Percentiles rank a stretch among this genome's conserved stretches.
Evolutionary conservation across 1,140 invertebrate species (phyloP).

Genomic region (Drosophila arizonae): DNA sequence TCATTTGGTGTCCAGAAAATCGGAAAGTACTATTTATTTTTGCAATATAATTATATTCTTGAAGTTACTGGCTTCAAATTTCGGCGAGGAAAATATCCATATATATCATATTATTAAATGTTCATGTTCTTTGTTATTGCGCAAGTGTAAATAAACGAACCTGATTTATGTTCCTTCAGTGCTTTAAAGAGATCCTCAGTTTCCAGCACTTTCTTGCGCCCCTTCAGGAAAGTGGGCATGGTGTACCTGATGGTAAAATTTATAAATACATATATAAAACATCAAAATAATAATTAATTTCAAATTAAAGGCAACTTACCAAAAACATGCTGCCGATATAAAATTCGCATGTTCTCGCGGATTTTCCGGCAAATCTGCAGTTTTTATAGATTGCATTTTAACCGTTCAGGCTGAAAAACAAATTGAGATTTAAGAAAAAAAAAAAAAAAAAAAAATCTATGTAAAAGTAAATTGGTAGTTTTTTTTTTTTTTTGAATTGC

Average conservation of each 20-base stretch:
- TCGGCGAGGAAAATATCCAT: too few relatives aligned
- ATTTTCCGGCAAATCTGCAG: slow-evolving; percentile 79
- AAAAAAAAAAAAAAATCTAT: neutral
- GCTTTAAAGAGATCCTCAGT: slow-evolving; percentile 85
- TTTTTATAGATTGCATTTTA: slow-evolving; percentile 77
- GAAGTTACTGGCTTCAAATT: too few relatives aligned
- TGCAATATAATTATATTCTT: too few relatives aligned
- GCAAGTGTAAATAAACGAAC: slow-evolving; percentile 32
- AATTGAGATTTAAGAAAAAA: neutral
- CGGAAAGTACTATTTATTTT: too few relatives aligned
- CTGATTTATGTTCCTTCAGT: slow-evolving; percentile 85
- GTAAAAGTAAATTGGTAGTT: neutral
- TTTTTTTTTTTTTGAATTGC: slow-evolving; percentile 5
- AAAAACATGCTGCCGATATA: slow-evolving; percentile 75
- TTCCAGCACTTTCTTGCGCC: slow-evolving; percentile 84
- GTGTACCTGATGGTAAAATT: slow-evolving; percentile 78
- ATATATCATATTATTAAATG: too few relatives aligned
- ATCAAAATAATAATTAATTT: neutral
- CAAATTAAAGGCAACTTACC: slow-evolving; percentile 45
- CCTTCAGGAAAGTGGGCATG: slow-evolving; percentile 84
- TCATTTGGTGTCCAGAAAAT: too few relatives aligned
- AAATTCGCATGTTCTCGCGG: slow-evolving; percentile 75
- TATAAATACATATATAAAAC: neutral
- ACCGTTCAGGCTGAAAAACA: neutral
- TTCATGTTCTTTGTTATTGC: neutral